Base-by-base conservation (phyloP, 2,113 vertebrate genomes). In the Pipa parva region DNA sequence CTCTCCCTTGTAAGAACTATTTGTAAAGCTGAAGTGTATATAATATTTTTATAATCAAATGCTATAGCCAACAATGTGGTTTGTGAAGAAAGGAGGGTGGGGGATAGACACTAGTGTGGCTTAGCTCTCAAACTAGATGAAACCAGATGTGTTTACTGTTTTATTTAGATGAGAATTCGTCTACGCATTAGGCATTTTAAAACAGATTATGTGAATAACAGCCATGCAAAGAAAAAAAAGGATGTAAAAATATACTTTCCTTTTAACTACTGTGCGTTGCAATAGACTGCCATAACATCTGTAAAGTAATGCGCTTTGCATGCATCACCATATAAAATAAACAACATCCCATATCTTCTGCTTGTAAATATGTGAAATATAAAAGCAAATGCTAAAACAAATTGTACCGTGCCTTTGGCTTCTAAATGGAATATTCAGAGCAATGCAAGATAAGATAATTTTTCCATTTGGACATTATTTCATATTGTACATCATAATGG, bases 401-500 rank as follows among this genome's bases (percentile, higher is more conserved):
- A 42, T 42, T 17, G n/a, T 3, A 42, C 5, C 8, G 17, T 20
- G 52, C 9, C 9, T 15, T 56, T 56, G 13, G 18, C 17, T 29
- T 31, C 11, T 56, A 18, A 18, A 56, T 56, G 10, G 17, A 29
- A 18, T 29, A 56, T 31, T 56, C n/a, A 9, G 26, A 18, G 25
- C 52, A 56, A 3, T 56, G 27, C 27, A 56, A 29, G 11, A 31
- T 18, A 2, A 56, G 26, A 56, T 56, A 29, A 31, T 29, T 56
- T 26, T 31, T 31, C 52, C 21, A 56, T 56, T 56, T 56, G 52
- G 52, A 13, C 26, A 56, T 56, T 29, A 56, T 56, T 56, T 28
- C 29, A 56, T 54, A 54, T 56, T 28, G 20, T 27, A 22, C 26
- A 15, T 56, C 25, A n/a, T 29, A 56, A 1, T 31, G 52, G 7